A percentile compares a stretch with the other conserved stretches of the same genome.
These are phyloP conservation scores for Coptodon bakossiorum DNA, from an alignment of 2,113 vertebrate genomes.

Conservation along the genomic window DNA sequence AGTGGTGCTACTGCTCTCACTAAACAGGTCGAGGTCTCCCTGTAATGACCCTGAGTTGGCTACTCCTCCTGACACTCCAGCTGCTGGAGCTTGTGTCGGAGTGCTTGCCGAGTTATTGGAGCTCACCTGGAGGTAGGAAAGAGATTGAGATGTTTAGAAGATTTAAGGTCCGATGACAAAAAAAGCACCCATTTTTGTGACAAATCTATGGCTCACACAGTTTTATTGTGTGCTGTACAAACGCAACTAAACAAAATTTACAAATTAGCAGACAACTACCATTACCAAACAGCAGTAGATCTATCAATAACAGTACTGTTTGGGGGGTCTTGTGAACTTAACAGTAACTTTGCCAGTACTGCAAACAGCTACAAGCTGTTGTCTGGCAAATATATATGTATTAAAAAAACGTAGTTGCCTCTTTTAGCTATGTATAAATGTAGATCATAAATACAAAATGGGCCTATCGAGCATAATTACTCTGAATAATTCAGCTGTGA, in stretches of 20 bases:
- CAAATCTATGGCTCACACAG: background rate
- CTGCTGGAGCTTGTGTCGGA: constrained; percentile 60
- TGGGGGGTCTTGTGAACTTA: background rate
- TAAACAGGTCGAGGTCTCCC: constrained; percentile 88
- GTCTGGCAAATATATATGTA: background rate
- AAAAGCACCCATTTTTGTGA: background rate
- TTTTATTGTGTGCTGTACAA: background rate
- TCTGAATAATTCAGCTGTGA: background rate
- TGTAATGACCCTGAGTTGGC: constrained; percentile 68
- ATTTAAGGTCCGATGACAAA: background rate
- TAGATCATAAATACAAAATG: background rate
- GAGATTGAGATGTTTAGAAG: background rate
- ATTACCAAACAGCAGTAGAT: background rate
- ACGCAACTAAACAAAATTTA: background rate
- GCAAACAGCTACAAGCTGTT: background rate
- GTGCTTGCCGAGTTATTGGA: constrained; percentile 75
- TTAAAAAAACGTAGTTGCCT: background rate
- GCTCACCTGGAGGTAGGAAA: constrained; percentile 66
- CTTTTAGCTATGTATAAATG: background rate
- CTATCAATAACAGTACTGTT: background rate
- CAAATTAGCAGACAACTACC: background rate
- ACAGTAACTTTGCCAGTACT: background rate
- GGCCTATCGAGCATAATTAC: background rate
- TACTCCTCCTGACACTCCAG: background rate
- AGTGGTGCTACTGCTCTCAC: constrained; percentile 59